Percentiles rank a stretch among this genome's conserved stretches.
phyloP scores from a whole-genome alignment of 2,113 vertebrate species.

The Emydocephalus ijimae region DNA sequence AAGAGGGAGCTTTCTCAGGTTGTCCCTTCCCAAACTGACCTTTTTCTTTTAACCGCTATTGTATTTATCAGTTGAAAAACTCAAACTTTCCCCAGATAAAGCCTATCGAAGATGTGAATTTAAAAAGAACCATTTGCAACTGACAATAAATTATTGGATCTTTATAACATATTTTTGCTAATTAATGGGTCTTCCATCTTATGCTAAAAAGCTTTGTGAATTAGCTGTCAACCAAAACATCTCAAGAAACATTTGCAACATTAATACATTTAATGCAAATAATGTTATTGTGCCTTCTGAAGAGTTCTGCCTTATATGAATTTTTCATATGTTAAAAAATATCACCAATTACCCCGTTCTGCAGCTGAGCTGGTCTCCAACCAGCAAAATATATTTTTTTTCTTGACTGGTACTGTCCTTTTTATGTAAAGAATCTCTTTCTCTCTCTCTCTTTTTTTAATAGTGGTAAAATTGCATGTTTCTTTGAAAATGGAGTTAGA shows the following conservation, averaged over 20 bases:
- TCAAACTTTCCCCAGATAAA: not conserved
- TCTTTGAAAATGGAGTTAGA: not conserved
- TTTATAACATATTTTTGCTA: not conserved
- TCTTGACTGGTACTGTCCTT: not conserved
- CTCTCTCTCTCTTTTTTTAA: not conserved
- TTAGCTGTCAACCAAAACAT: not conserved
- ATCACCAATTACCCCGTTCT: not conserved
- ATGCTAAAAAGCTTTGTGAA: constrained; percentile 1
- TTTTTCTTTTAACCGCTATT: not conserved
- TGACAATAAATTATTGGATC: not conserved
- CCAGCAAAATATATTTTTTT: not conserved
- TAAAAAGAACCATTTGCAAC: not conserved
- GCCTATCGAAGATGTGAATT: not conserved
- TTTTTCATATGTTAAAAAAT: not conserved
- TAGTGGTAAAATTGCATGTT: not conserved
- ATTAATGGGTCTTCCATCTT: not conserved
- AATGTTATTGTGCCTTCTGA: not conserved
- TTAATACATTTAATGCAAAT: not conserved
- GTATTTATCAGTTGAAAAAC: not conserved
- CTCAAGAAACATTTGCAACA: not conserved
- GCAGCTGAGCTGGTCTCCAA: not conserved
- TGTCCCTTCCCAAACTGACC: not conserved
- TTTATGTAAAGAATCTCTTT: not conserved
- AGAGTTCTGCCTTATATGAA: not conserved
- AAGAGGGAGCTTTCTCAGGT: not conserved